These are phyloP conservation scores for Drosophila paulistorum DNA, from an alignment of 1,140 invertebrate species.

Conservation along the genomic window DNA sequence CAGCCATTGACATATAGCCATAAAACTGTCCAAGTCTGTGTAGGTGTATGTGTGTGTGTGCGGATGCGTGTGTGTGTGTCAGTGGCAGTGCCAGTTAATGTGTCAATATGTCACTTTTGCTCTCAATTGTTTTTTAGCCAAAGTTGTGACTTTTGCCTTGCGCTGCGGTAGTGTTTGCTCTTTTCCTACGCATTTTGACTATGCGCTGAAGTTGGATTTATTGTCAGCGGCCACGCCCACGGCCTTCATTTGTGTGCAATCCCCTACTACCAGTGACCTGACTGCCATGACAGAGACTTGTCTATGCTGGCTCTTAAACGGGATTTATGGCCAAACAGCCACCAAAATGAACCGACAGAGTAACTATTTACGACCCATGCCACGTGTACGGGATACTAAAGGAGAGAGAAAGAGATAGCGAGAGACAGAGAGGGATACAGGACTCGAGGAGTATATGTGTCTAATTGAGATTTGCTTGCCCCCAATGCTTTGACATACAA, in stretches of 20 bases:
- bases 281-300: constrained; percentile 10
- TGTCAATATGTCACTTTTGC: constrained; percentile 59
- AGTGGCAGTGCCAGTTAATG: constrained; percentile 46
- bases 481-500: constrained; percentile 33
- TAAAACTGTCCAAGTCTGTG: constrained; percentile 23
- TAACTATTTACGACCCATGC: constrained; percentile 15
- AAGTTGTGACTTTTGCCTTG: constrained; percentile 17
- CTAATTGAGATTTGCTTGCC: constrained; percentile 56
- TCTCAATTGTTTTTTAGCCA: constrained; percentile 50
- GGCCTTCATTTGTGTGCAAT: background rate
- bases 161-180: background rate
- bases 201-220: constrained; percentile 7
- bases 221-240: constrained; percentile 15
- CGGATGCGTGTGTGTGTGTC: constrained; percentile 4
- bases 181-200: constrained; percentile 10
- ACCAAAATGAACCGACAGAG: constrained; percentile 18
- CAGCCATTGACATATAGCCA: constrained; percentile 21
- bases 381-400: background rate
- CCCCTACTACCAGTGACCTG: background rate
- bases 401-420: background rate
- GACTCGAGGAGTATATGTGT: background rate
- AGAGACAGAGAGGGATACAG: background rate
- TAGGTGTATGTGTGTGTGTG: constrained; percentile 6
- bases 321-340: constrained; percentile 45
- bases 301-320: constrained; percentile 31